Evolutionary conservation across 2,888 invertebrate species (phyloP).

Genomic region (Phyto melanocephala): DNA sequence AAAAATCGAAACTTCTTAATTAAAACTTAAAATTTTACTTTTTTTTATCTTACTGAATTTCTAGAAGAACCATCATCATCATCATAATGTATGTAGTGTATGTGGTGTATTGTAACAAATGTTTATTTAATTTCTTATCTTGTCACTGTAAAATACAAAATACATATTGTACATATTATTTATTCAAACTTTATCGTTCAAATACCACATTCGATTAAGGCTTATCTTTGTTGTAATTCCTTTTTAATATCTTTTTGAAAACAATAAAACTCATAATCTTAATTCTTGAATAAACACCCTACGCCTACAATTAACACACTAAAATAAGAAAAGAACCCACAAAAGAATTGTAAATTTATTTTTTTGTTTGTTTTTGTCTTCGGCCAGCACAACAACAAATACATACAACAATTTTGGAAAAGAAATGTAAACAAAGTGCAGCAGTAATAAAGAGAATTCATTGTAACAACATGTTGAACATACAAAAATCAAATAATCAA

Average conservation of each 20-base stretch:
- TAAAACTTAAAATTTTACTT: too few species aligned
- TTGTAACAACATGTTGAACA: slow-evolving; percentile 61
- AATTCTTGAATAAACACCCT: slow-evolving; percentile 55
- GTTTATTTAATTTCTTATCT: background rate
- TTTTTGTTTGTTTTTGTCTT: too few species aligned
- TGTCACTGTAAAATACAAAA: background rate
- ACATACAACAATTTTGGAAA: background rate
- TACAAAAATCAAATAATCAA: slow-evolving; percentile 61
- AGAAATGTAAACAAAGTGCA: slow-evolving; percentile 48
- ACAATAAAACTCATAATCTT: slow-evolving; percentile 33
- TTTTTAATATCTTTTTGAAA: background rate
- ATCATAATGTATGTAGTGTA: too few species aligned
- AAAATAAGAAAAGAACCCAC: slow-evolving; percentile 27
- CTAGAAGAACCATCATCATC: too few species aligned
- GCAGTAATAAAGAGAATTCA: slow-evolving; percentile 54
- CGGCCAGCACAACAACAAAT: slow-evolving; percentile 20
- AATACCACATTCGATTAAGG: slow-evolving; percentile 28
- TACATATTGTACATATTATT: too few species aligned
- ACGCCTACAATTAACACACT: slow-evolving; percentile 56
- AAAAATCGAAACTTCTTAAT: too few species aligned
- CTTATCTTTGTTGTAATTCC: slow-evolving; percentile 18
- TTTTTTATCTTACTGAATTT: too few species aligned
- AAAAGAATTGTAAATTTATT: slow-evolving; percentile 24
- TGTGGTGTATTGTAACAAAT: too few species aligned
- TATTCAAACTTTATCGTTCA: slow-evolving; percentile 16